A percentile compares a stretch with the other conserved stretches of the same genome.
These are phyloP conservation scores for Arvicanthis niloticus DNA, from an alignment of 2,113 vertebrate species.

Conservation along the genomic window DNA sequence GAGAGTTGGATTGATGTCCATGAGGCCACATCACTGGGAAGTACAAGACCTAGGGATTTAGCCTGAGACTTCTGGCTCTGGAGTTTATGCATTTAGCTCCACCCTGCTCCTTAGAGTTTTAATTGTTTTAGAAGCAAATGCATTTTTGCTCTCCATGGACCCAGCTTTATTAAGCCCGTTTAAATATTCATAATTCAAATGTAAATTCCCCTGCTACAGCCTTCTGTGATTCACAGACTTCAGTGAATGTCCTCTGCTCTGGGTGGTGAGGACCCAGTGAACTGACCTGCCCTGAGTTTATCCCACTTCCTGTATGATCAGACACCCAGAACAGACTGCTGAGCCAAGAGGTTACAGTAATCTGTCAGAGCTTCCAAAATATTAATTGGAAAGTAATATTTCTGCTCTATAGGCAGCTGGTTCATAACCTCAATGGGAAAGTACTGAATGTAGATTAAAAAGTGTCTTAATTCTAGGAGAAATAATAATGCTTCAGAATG, in stretches of 20 bases:
- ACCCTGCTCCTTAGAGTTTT: constrained; percentile 65
- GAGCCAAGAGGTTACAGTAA: constrained; percentile 71
- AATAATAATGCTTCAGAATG: constrained; percentile 62
- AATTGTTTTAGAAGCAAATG: constrained; percentile 78
- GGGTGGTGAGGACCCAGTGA: not conserved
- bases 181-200: constrained; percentile 81
- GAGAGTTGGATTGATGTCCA: not conserved
- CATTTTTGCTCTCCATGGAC: constrained; percentile 69
- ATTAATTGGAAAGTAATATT: constrained; percentile 83
- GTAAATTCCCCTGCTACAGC: constrained; percentile 47
- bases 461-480: constrained; percentile 63
- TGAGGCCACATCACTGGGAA: fast-evolving
- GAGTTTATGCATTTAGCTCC: constrained; percentile 16
- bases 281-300: not conserved
- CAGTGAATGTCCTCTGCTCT: constrained; percentile 59
- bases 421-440: constrained; percentile 80
- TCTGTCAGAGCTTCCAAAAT: constrained; percentile 80
- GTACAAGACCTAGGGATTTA: not conserved
- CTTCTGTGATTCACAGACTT: constrained; percentile 68
- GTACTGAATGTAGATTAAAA: constrained; percentile 78
- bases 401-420: constrained; percentile 78
- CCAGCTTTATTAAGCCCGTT: constrained; percentile 76
- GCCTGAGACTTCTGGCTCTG: not conserved
- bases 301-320: constrained; percentile 65
- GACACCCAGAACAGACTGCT: constrained; percentile 75